Base-by-base conservation (phyloP, 2,113 vertebrate species). In the Andinoacara biseriatus region DNA sequence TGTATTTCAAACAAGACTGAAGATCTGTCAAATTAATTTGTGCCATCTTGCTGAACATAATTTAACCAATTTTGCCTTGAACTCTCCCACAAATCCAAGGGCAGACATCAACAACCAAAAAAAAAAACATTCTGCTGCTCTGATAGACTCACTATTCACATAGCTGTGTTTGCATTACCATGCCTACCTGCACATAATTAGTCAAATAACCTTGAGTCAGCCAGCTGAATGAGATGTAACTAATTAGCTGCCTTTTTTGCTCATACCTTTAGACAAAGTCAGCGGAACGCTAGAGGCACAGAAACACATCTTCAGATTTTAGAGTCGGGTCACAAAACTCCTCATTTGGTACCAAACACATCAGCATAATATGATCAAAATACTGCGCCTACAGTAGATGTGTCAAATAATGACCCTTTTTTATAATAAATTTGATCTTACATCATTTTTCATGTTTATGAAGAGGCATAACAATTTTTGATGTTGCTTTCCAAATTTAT, bases 141-240 rank as follows among this genome's bases (percentile, higher is more conserved):
- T 6, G 40, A 78, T 76, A 86, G 76, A 83, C 74, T 7, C 78
- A 24, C 46, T 61, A 31, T 65, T 87, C 74, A 8, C 59, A 5
- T 18, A 5, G 61, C 35, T 46, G 63, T 77, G 90, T 92, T 91
- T 88, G 83, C 87, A 92, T 92, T 93, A 92, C 81, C 78, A 79
- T 78, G 57, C 85, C 88, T 84, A 93, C 78, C 83, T 93, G 87
- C 82, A 38, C 57, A 54, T 93, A 93, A 94, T 95, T 93, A 92
- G 83, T 87, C 69, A 74, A 83, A 88, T 89, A 93, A 93, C 94
- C 93, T 93, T 93, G 90, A 94, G 82, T 74, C 80, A 58, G 83
- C 76, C 82, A 57, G 85, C 56, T 85, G 90, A 93, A 92, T 90
- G 90, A 91, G 90, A 90, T 85, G 89, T 90, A 86, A 92, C 93